A percentile compares a stretch with the other conserved stretches of the same genome.
Conservation (phyloP, 2,797 vertebrate species). For the Cichlasoma orientale region DNA sequence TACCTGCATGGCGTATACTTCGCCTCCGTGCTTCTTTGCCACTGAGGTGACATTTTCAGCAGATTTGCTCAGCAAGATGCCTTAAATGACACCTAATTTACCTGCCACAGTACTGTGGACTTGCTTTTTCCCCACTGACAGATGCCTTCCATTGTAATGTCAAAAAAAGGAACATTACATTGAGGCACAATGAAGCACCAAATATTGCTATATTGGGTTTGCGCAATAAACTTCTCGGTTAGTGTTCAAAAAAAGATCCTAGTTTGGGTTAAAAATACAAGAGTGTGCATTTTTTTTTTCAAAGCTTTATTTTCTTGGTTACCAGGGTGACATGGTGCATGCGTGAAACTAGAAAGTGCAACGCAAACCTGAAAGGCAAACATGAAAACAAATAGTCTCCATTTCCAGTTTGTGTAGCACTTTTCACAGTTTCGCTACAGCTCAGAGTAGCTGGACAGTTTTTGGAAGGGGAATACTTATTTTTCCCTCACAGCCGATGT, state of each 20-base stretch:
- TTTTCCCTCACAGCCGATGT: too few relatives aligned
- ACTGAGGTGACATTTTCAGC: not conserved
- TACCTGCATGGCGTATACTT: not conserved
- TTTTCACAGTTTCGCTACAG: not conserved
- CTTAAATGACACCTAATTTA: conserved; percentile 18
- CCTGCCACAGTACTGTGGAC: not conserved
- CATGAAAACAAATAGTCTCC: not conserved
- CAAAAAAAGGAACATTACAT: not conserved
- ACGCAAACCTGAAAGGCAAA: too few relatives aligned
- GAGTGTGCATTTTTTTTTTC: too few relatives aligned
- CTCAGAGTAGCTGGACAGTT: not conserved
- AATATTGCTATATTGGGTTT: not conserved
- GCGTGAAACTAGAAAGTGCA: not conserved
- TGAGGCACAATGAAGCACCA: not conserved
- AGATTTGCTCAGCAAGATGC: not conserved
- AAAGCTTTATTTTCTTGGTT: not conserved
- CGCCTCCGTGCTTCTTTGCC: not conserved
- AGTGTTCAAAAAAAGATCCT: not conserved
- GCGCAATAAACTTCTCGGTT: not conserved
- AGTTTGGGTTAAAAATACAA: too few relatives aligned
- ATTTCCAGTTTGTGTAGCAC: not conserved
- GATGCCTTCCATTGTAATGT: not conserved
- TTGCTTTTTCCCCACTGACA: conserved; percentile 1
- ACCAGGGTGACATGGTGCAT: not conserved
- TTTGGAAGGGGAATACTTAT: fast-evolving